phyloP scores from a whole-genome alignment of 1,140 invertebrate species.

The Catajapyx aquilonaris region DNA sequence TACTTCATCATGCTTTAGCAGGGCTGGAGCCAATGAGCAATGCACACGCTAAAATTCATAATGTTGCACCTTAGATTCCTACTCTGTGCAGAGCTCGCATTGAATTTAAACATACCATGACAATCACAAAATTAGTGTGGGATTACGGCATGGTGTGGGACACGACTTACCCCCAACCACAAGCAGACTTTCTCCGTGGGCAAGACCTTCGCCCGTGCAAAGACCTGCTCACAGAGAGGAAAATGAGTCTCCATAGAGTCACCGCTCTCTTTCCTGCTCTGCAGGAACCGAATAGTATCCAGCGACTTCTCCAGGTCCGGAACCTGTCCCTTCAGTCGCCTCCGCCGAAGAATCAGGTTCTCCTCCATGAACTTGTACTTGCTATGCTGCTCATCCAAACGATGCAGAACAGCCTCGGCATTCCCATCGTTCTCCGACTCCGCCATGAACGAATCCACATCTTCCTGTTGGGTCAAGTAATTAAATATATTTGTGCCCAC shows the following conservation, averaged over 20 bases:
- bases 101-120: too few relatives aligned
- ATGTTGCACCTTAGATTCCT: too few relatives aligned
- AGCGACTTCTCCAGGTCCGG: constrained; percentile 80
- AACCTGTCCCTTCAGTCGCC: constrained; percentile 66
- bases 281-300: constrained; percentile 77
- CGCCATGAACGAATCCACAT: constrained; percentile 85
- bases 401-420: constrained; percentile 61
- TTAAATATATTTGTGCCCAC: too few relatives aligned
- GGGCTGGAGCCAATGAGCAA: too few relatives aligned
- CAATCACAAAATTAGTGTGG: too few relatives aligned
- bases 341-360: constrained; percentile 61
- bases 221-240: constrained; percentile 86
- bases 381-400: constrained; percentile 72
- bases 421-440: constrained; percentile 53
- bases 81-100: too few relatives aligned
- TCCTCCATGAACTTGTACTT: constrained; percentile 97
- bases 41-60: too few relatives aligned
- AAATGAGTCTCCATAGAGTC: constrained; percentile 69
- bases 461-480: too few relatives aligned
- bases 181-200: constrained; percentile 85
- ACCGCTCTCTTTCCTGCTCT: constrained; percentile 45
- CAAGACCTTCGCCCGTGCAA: constrained; percentile 63
- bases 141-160: too few relatives aligned
- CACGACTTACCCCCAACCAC: constrained; percentile 71
- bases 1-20: too few relatives aligned